A percentile compares a stretch with the other conserved stretches of the same genome.
These are phyloP conservation scores for Protula sp. DNA, from an alignment of 2,888 invertebrate genomes.

Conservation along the genomic window DNA sequence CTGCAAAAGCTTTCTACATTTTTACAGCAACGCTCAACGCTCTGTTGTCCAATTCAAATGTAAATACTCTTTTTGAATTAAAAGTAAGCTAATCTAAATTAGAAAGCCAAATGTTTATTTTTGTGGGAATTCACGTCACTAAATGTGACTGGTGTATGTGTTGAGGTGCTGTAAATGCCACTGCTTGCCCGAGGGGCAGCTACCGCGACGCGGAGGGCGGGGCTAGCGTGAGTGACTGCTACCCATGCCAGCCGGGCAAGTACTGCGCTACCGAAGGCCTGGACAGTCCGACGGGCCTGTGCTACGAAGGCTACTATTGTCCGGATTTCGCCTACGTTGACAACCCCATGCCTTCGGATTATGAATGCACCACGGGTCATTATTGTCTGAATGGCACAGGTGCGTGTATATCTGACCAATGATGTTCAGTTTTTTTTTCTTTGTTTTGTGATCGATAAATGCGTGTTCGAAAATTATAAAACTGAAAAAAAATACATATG, in stretches of 20 bases:
- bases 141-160: neutral
- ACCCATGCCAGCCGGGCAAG: slow-evolving; percentile 41
- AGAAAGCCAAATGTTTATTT: too few species aligned
- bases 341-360: slow-evolving; percentile 10
- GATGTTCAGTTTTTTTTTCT: too few species aligned
- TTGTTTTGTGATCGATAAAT: too few species aligned
- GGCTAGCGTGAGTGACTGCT: slow-evolving; percentile 31
- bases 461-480: too few species aligned
- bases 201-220: slow-evolving; percentile 37
- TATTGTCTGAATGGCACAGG: slow-evolving; percentile 41
- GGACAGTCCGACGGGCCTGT: slow-evolving; percentile 36
- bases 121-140: too few species aligned
- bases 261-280: slow-evolving; percentile 42
- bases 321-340: slow-evolving; percentile 23
- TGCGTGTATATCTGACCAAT: too few species aligned
- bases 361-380: slow-evolving; percentile 37
- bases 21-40: too few species aligned
- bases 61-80: too few species aligned
- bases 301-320: slow-evolving; percentile 46
- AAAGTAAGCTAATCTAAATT: too few species aligned
- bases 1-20: too few species aligned
- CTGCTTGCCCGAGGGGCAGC: slow-evolving; percentile 41
- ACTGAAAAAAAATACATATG: too few species aligned
- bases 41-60: too few species aligned
- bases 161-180: slow-evolving; percentile 16